Conservation (phyloP, 2,797 vertebrate genomes). For the Lacerta agilis region DNA sequence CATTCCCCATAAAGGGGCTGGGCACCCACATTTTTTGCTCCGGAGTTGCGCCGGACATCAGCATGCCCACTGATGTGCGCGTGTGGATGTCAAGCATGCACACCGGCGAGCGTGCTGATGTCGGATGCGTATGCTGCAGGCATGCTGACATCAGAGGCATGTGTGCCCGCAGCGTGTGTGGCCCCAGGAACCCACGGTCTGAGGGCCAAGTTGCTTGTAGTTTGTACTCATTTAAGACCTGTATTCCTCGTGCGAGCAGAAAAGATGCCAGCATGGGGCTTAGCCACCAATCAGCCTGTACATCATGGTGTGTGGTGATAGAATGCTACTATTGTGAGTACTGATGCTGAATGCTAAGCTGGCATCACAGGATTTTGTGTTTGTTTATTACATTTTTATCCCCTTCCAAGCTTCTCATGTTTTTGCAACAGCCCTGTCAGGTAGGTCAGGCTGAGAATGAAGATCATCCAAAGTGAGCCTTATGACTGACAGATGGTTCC, state of each 20-base stretch:
- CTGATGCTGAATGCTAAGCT: background rate
- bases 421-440: background rate
- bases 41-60: no score
- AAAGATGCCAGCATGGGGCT: background rate
- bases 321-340: background rate
- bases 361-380: background rate
- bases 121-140: no score
- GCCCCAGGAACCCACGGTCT: no score
- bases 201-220: background rate
- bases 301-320: background rate
- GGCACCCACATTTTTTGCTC: no score
- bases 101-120: no score
- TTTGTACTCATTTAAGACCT: background rate
- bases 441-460: no score
- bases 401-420: background rate
- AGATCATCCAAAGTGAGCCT: no score
- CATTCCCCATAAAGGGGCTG: no score
- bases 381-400: background rate
- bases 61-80: fast-evolving
- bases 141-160: no score
- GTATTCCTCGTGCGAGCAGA: background rate
- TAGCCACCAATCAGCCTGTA: background rate
- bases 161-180: no score
- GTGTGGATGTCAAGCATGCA: no score
- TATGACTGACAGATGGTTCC: no score